Evolutionary conservation across 2,797 vertebrate species (phyloP).

Genomic region (Acestrorhynchus altus): DNA sequence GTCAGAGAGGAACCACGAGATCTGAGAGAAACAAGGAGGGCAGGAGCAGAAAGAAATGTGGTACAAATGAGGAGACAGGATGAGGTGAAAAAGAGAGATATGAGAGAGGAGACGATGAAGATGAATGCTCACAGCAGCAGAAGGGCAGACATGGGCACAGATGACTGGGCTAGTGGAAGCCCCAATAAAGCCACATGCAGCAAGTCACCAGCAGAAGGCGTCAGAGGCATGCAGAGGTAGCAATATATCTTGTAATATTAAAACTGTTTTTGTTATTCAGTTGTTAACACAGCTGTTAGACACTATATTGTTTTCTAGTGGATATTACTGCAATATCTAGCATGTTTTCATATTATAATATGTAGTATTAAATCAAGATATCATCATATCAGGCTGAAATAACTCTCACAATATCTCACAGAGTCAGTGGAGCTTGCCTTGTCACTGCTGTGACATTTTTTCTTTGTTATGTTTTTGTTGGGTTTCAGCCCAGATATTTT

Average conservation of each 20-base stretch:
- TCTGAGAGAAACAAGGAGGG: not conserved
- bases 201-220: conserved; percentile 58
- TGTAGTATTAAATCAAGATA: not conserved
- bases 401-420: conserved; percentile 17
- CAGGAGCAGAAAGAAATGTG: conserved; percentile 4
- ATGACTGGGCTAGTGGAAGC: not conserved
- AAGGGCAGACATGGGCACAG: not conserved
- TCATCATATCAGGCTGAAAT: conserved; percentile 19
- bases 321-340: no score
- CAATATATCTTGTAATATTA: conserved; percentile 23
- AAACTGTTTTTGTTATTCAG: not conserved
- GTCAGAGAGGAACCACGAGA: not conserved
- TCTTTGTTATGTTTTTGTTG: conserved; percentile 52
- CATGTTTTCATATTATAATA: no score
- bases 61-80: conserved; percentile 10
- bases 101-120: conserved; percentile 18
- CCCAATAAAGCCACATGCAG: conserved; percentile 16
- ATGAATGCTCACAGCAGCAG: not conserved
- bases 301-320: not conserved
- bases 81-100: conserved; percentile 12
- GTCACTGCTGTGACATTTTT: conserved; percentile 40
- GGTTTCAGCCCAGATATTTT: conserved; percentile 60
- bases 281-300: conserved; percentile 1
- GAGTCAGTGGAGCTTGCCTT: conserved; percentile 32
- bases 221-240: conserved; percentile 60